A percentile compares a stretch with the other conserved stretches of the same genome.
Conservation (phyloP, 1,140 invertebrate genomes). For the Formica selysi region DNA sequence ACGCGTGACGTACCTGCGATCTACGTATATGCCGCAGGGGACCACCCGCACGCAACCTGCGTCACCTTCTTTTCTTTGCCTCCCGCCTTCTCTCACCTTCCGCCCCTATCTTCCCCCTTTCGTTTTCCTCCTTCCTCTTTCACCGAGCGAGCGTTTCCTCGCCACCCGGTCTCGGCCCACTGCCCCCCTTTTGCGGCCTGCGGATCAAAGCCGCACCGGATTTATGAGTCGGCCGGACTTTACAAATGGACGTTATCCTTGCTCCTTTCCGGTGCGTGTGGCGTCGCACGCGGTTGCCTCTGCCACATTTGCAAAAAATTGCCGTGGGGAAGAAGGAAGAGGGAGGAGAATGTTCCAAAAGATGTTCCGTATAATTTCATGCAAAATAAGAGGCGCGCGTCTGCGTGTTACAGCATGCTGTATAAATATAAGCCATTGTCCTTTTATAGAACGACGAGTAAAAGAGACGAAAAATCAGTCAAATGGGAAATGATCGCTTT, state of each 20-base stretch:
- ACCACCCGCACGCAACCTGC: slow-evolving; percentile 83
- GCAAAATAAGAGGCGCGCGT: not conserved
- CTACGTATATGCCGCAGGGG: slow-evolving; percentile 81
- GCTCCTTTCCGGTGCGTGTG: slow-evolving; percentile 58
- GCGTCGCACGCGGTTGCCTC: slow-evolving; percentile 52
- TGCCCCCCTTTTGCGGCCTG: slow-evolving; percentile 50
- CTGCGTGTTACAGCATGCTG: not conserved
- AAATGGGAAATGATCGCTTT: not conserved
- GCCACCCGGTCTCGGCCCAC: slow-evolving; percentile 26
- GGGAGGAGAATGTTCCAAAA: not conserved
- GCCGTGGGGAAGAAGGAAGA: not conserved
- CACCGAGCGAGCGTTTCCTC: slow-evolving; percentile 33
- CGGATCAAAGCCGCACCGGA: slow-evolving; percentile 61
- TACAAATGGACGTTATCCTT: slow-evolving; percentile 65
- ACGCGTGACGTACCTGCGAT: slow-evolving; percentile 78
- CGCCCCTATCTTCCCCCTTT: slow-evolving; percentile 41
- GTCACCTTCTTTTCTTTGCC: slow-evolving; percentile 75
- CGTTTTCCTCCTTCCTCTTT: slow-evolving; percentile 10
- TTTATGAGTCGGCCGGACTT: slow-evolving; percentile 72
- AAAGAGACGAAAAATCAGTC: not conserved
- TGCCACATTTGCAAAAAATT: slow-evolving; percentile 52
- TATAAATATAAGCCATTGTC: not conserved
- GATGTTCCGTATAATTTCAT: slow-evolving; percentile 14
- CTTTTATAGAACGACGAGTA: not conserved
- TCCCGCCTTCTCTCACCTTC: slow-evolving; percentile 56